These are phyloP conservation scores for Cryptus viduatorius DNA, from an alignment of 2,888 invertebrate genomes.

Conservation along the genomic window DNA sequence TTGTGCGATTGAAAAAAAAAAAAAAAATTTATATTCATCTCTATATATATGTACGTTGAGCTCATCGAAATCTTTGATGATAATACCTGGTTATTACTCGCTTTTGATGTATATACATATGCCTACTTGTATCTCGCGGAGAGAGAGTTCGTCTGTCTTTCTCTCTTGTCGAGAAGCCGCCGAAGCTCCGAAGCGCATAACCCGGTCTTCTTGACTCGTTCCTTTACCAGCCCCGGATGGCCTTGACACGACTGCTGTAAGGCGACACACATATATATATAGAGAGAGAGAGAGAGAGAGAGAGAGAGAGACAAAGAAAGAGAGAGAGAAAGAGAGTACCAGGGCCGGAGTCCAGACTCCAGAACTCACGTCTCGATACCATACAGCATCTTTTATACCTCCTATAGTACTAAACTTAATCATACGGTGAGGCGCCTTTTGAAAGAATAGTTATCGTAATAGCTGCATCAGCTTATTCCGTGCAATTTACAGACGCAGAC, in stretches of 20 bases:
- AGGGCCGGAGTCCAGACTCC: conserved; percentile 59
- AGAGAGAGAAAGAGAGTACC: conserved; percentile 25
- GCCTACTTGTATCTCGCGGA: background rate
- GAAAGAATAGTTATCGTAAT: background rate
- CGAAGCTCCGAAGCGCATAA: conserved; percentile 55
- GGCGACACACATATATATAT: conserved; percentile 72
- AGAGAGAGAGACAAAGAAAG: background rate
- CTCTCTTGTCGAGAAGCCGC: conserved; percentile 13
- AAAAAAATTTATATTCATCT: background rate
- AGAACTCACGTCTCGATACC: conserved; percentile 14
- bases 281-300: conserved; percentile 13
- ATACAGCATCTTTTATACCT: background rate
- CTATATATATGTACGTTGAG: background rate
- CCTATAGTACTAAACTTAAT: background rate
- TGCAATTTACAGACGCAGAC: background rate
- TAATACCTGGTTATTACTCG: background rate
- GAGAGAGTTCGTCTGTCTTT: conserved; percentile 14
- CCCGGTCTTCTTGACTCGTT: conserved; percentile 72
- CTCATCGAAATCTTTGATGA: conserved; percentile 12
- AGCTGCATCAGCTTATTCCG: background rate
- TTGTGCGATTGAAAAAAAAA: conserved; percentile 6
- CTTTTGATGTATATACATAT: conserved; percentile 18
- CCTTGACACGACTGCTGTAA: conserved; percentile 81
- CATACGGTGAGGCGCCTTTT: background rate
- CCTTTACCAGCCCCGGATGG: conserved; percentile 74